These are phyloP conservation scores for Sprattus sprattus DNA, from an alignment of 2,113 vertebrate species.

Conservation along the genomic window DNA sequence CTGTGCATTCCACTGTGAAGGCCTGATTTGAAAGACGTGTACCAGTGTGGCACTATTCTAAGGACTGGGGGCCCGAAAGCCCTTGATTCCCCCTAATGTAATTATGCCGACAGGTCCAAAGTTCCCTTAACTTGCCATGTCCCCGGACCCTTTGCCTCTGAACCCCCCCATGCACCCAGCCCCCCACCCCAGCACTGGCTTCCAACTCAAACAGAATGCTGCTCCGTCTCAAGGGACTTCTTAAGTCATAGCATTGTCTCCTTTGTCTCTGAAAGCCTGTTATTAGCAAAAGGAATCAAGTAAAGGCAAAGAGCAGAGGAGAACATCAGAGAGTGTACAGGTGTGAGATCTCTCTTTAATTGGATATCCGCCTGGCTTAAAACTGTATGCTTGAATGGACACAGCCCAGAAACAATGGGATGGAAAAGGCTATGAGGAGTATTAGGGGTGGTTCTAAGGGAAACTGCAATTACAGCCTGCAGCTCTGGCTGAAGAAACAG, in stretches of 20 bases:
- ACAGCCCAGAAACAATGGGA: slow-evolving; percentile 12
- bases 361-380: slow-evolving; percentile 38
- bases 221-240: slow-evolving; percentile 58
- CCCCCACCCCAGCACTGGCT: slow-evolving; percentile 13
- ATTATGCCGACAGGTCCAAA: slow-evolving; percentile 70
- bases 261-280: slow-evolving; percentile 73
- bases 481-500: slow-evolving; percentile 20
- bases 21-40: slow-evolving; percentile 64
- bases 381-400: slow-evolving; percentile 20
- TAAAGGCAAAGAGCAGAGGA: slow-evolving; percentile 61
- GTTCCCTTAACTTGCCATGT: slow-evolving; percentile 66
- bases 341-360: slow-evolving; percentile 47
- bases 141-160: slow-evolving; percentile 34
- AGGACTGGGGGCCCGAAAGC: slow-evolving; percentile 57
- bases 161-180: background rate
- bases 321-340: slow-evolving; percentile 57
- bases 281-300: slow-evolving; percentile 69
- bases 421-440: slow-evolving; percentile 24
- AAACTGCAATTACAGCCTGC: slow-evolving; percentile 28
- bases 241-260: slow-evolving; percentile 71
- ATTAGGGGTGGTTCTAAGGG: slow-evolving; percentile 8
- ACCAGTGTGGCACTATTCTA: slow-evolving; percentile 48
- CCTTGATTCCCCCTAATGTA: slow-evolving; percentile 60
- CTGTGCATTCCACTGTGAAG: slow-evolving; percentile 60
- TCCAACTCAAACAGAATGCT: slow-evolving; percentile 60